Evolutionary conservation across 1,140 invertebrate species (phyloP), one percentile per base, ranked within the genome.

Genomic region (Brachionus angularis): DNA sequence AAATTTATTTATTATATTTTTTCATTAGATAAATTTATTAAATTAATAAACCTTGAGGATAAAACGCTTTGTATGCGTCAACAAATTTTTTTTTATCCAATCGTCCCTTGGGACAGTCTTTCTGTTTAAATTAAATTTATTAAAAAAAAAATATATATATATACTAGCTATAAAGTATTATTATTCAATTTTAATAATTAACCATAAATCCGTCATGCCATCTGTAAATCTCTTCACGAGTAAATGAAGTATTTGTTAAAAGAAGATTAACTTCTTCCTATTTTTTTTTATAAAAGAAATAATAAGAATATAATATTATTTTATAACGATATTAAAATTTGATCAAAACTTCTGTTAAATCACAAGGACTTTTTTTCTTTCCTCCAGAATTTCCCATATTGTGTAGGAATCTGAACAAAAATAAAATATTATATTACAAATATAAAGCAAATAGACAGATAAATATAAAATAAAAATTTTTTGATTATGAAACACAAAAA

Each of bases 81-180:
- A 52, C 25, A 23, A 72, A 62, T 72, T 72, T 72, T 46, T 62
- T 70, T 44, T 71, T 71, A 49, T 71, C 70, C 8, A 71, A 39
- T 34, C 58, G 47, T 29, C 70, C 70, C 29, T 53, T 55, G 44
- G 70, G 70, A 29, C 70, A 71, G 31, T 71, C 70, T 53, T 55
- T 71, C 62, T 67, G 23, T 33, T 33, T 39, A 3, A 55, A 31
- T 55, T 31, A 7, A 5, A 21, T 55, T 21, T 55, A 12, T 21
- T 7, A 14, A 42, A 42, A 42, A 42, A 7, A 7, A 7, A 14
- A 42, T 14, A 52, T 5, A 8, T 52, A 18, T 8, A 8, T 42
- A 42, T 16, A 10, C 39, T 10, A 42, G 10, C 16, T 42, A 16
- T 42, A 42, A 16, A 10, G 10, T 42, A 42, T 42, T 42, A 42